Evolutionary conservation across 2,113 vertebrate genomes (phyloP), one percentile per base, ranked within the genome.

Genomic region (Sapayoa aenigma): DNA sequence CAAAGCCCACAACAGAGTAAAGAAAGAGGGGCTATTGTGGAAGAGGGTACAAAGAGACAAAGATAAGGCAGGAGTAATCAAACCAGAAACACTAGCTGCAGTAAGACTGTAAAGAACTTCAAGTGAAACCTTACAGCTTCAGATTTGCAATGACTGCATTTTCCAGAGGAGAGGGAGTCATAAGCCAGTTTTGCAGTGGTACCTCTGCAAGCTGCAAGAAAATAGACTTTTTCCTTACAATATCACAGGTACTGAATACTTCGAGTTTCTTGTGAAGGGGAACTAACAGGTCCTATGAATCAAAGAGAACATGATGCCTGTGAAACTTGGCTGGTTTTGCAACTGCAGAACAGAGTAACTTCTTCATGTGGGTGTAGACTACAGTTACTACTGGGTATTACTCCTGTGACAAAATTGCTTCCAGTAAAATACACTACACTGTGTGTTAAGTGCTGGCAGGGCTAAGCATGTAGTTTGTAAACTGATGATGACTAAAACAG

Each of bases 21-120:
- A 95, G 75, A 95, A 95, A 74, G 24, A 9, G 31, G 52, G 35
- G 49, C 56, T 92, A 68, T 79, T 95, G 86, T 87, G 60, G 25
- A 71, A 66, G 47, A 37, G n/a, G 12, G n/a, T 59, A 95, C 55
- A 90, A 94, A 87, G 47, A 79, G 59, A 87, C 55, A 59, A 72
- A 87, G 77, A 95, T 78, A 94, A 93, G 58, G 20, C 76, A 77
- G 35, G n/a, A 74, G 39, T 65, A 95, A 91, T 93, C 85, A 94
- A 86, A 95, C 52, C 79, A 90, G 63, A 81, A 92, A 84, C 47
- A 47, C n/a, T 84, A 83, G 65, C 56, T 74, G 63, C 13, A 59
- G 31, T 50, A 77, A 76, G 59, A 63, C 47, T 74, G 35, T 53
- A 69, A 83, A 67, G 44, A 81, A 60, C 50, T 92, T 80, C 24